phyloP scores from a whole-genome alignment of 2,888 invertebrate species.

The Ypsolopha scabrella region DNA sequence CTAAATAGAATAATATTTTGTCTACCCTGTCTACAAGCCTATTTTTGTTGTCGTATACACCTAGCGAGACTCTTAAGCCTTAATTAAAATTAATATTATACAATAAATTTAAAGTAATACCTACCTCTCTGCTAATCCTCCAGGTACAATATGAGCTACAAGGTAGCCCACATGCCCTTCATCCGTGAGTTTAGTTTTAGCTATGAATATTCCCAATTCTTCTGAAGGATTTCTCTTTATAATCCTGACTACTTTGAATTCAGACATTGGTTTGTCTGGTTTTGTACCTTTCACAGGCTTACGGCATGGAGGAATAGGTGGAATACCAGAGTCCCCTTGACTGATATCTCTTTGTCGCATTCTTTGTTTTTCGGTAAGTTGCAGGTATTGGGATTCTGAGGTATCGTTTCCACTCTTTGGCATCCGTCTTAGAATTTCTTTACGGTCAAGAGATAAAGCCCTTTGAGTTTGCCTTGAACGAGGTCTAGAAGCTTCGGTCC shows the following conservation, averaged over 20 bases:
- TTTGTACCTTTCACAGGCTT: slow-evolving; percentile 37
- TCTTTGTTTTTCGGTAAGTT: slow-evolving; percentile 61
- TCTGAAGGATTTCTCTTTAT: slow-evolving; percentile 67
- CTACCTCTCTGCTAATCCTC: slow-evolving; percentile 77
- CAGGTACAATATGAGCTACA: slow-evolving; percentile 78
- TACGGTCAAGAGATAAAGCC: slow-evolving; percentile 67
- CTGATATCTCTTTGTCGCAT: slow-evolving; percentile 57
- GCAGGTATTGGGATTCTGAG: slow-evolving; percentile 54
- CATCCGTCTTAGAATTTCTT: slow-evolving; percentile 63
- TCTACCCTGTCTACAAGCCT: no score
- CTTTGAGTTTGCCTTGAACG: slow-evolving; percentile 56
- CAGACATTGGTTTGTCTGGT: slow-evolving; percentile 37
- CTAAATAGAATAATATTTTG: no score
- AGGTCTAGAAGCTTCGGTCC: slow-evolving; percentile 39
- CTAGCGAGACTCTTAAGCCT: no score
- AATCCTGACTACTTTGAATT: slow-evolving; percentile 68
- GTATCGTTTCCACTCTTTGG: slow-evolving; percentile 46
- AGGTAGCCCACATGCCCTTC: slow-evolving; percentile 75
- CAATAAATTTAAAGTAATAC: slow-evolving; percentile 15
- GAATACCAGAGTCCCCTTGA: slow-evolving; percentile 50
- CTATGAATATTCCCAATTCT: slow-evolving; percentile 79
- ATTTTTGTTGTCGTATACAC: no score
- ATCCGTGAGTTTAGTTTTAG: slow-evolving; percentile 73
- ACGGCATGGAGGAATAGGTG: slow-evolving; percentile 61
- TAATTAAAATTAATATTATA: no score